Evolutionary conservation across 2,888 invertebrate genomes (phyloP).

Genomic region (Limnephilus auricula): DNA sequence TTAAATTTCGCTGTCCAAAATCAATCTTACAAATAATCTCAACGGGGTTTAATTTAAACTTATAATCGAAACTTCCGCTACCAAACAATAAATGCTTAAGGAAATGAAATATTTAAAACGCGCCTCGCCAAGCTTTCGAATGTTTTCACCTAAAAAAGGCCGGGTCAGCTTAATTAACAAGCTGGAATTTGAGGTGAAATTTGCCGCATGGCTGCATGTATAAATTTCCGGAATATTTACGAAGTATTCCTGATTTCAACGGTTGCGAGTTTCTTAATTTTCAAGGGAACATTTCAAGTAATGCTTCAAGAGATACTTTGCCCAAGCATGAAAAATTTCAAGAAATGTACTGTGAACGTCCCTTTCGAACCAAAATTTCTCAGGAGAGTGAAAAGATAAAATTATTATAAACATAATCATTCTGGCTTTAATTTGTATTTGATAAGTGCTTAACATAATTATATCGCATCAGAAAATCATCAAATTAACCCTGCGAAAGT

Average conservation of each 20-base stretch:
- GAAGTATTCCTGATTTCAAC: slow-evolving; percentile 28
- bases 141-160: slow-evolving; percentile 17
- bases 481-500: neutral
- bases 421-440: neutral
- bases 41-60: neutral
- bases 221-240: slow-evolving; percentile 27
- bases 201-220: slow-evolving; percentile 37
- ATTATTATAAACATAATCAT: neutral
- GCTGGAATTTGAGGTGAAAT: slow-evolving; percentile 22
- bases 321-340: slow-evolving; percentile 28
- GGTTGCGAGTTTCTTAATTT: slow-evolving; percentile 30
- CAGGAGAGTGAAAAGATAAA: neutral
- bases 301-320: neutral
- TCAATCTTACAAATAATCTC: neutral
- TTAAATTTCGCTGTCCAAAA: neutral
- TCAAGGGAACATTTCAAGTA: slow-evolving; percentile 18
- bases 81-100: neutral
- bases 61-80: neutral
- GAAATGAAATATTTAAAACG: neutral
- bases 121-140: neutral
- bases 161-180: slow-evolving; percentile 39
- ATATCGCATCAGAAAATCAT: neutral
- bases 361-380: neutral
- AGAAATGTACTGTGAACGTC: neutral
- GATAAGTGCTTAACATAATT: neutral